phyloP scores from a whole-genome alignment of 2,113 vertebrate genomes.

The Caloenas nicobarica region DNA sequence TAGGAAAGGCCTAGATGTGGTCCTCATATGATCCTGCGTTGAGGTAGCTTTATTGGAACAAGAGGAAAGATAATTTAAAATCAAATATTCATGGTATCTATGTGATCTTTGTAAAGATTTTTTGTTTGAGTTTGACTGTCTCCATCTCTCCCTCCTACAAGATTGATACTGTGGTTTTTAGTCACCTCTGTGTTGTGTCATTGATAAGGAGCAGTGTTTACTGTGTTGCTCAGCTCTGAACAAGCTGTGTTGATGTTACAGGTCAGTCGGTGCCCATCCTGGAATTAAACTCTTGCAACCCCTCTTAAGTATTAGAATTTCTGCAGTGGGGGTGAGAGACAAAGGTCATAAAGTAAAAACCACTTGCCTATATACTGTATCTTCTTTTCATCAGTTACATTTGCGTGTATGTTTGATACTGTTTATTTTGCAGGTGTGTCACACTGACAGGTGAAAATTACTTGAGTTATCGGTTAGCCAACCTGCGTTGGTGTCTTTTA shows the following conservation, averaged over 20 bases:
- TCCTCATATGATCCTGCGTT: not conserved
- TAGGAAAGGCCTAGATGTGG: not conserved
- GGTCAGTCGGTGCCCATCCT: not conserved
- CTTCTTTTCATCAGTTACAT: not conserved
- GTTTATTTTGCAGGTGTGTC: not conserved
- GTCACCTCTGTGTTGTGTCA: not conserved
- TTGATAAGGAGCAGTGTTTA: not conserved
- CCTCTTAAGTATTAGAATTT: not conserved
- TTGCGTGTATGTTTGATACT: not conserved
- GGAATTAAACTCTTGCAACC: not conserved
- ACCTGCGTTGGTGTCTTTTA: not conserved
- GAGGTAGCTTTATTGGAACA: not conserved
- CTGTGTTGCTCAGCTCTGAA: not conserved
- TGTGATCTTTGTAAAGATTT: not conserved
- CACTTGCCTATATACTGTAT: not conserved
- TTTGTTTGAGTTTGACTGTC: not conserved
- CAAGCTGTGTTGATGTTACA: not conserved
- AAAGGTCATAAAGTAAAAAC: not conserved
- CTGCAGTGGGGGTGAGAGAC: not conserved
- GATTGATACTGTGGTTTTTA: rapidly evolving
- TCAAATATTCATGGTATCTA: not conserved
- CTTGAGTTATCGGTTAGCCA: not conserved
- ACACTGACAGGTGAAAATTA: not conserved
- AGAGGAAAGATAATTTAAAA: not conserved
- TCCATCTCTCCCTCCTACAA: not conserved